Conservation (phyloP, 2,797 vertebrate species). For the Decapterus maruadsi region DNA sequence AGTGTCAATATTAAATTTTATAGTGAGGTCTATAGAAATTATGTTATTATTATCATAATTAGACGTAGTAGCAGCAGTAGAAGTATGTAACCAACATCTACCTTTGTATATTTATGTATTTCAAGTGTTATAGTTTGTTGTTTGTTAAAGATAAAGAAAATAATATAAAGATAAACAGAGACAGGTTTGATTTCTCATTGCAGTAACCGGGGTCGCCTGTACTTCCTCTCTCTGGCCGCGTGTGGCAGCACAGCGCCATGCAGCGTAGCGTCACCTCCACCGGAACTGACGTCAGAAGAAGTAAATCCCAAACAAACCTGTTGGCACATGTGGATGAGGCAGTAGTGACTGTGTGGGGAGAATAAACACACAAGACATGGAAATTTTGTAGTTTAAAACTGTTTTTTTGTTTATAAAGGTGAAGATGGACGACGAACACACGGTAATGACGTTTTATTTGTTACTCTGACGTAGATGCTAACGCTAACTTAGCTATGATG, state of each 20-base stretch:
- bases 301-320: not conserved
- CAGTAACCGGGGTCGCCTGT: not conserved
- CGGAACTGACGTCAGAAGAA: slow-evolving; percentile 1
- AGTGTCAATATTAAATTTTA: too few species aligned
- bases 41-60: too few species aligned
- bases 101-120: too few species aligned
- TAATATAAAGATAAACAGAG: too few species aligned
- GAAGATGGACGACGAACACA: slow-evolving; percentile 48
- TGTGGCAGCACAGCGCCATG: slow-evolving; percentile 14
- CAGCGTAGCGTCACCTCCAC: too few species aligned
- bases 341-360: too few species aligned
- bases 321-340: not conserved
- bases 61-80: too few species aligned
- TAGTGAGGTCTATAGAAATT: too few species aligned
- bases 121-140: too few species aligned
- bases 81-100: too few species aligned
- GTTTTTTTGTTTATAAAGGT: not conserved
- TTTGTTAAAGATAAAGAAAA: too few species aligned
- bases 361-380: not conserved
- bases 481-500: not conserved
- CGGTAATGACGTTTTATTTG: slow-evolving; percentile 3
- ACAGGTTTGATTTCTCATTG: too few species aligned
- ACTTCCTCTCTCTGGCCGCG: not conserved
- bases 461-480: not conserved
- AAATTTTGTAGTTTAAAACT: not conserved